Percentiles rank a stretch among this genome's conserved stretches.
Conservation (phyloP, 2,113 vertebrate genomes). For the Etia nguti region DNA sequence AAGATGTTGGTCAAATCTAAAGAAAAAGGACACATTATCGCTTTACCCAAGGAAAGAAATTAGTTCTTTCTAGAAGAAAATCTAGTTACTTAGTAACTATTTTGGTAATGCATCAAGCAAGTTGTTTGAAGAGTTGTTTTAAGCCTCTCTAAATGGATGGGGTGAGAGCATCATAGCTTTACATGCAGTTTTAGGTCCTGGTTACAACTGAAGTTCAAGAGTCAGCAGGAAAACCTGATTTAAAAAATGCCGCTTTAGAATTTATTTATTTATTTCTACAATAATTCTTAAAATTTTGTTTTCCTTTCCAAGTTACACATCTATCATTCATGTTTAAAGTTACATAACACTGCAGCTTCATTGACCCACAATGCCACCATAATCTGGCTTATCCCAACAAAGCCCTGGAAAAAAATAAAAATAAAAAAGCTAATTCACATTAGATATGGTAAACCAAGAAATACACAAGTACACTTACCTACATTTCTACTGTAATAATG, state of each 20-base stretch:
- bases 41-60: background rate
- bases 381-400: background rate
- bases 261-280: background rate
- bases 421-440: background rate
- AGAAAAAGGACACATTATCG: background rate
- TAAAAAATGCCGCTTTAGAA: background rate
- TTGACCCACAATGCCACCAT: background rate
- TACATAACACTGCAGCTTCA: background rate
- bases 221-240: background rate
- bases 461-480: background rate
- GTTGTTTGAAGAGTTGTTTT: background rate
- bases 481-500: background rate
- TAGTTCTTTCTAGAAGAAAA: background rate
- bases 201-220: background rate
- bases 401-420: fast-evolving
- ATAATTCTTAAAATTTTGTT: background rate
- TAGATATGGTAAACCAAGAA: background rate
- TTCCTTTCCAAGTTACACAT: background rate
- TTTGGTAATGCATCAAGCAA: background rate
- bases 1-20: constrained; percentile 99
- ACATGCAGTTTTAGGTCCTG: background rate
- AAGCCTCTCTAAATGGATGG: background rate
- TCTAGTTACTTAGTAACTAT: background rate
- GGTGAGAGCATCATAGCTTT: background rate
- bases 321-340: background rate